These are phyloP conservation scores for Aphidius ervi DNA, from an alignment of 1,140 invertebrate species.

Conservation along the genomic window DNA sequence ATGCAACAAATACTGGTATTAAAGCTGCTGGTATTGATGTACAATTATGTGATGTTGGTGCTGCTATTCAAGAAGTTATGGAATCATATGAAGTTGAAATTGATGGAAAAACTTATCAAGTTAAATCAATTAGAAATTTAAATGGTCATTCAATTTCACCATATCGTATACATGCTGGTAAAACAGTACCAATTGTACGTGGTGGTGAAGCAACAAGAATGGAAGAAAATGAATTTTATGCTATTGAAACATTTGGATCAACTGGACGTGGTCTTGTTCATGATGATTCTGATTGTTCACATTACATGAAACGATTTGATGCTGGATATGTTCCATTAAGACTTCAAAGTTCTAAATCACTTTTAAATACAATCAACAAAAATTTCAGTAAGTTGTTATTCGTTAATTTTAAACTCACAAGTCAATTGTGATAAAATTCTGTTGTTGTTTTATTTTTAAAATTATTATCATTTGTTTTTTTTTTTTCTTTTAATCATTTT, in stretches of 20 bases:
- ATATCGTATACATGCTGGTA: constrained; percentile 97
- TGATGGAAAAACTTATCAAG: constrained; percentile 94
- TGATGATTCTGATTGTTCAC: constrained; percentile 98
- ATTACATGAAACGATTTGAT: constrained; percentile 99
- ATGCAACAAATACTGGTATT: constrained; percentile 97
- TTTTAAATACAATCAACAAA: constrained; percentile 94
- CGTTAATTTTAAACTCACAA: neutral
- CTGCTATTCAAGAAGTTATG: constrained; percentile 98
- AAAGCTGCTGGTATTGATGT: constrained; percentile 95
- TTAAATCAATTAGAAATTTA: constrained; percentile 96
- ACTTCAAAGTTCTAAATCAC: constrained; percentile 85
- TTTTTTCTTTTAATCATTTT: neutral
- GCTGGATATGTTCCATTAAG: constrained; percentile 87
- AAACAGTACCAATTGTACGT: constrained; percentile 99
- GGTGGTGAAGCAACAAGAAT: constrained; percentile 95
- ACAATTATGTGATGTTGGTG: constrained; percentile 94
- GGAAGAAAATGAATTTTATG: constrained; percentile 99
- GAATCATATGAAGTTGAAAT: constrained; percentile 98
- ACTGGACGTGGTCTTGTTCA: constrained; percentile 95
- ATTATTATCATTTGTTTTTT: constrained; percentile 5
- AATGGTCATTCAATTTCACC: constrained; percentile 98
- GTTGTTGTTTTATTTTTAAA: constrained; percentile 6
- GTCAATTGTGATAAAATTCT: neutral
- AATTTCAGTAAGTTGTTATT: constrained; percentile 67
- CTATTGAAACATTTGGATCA: constrained; percentile 99